These are phyloP conservation scores for Nematopogon swammerdamellus DNA, from an alignment of 2,888 invertebrate genomes.

Conservation along the genomic window DNA sequence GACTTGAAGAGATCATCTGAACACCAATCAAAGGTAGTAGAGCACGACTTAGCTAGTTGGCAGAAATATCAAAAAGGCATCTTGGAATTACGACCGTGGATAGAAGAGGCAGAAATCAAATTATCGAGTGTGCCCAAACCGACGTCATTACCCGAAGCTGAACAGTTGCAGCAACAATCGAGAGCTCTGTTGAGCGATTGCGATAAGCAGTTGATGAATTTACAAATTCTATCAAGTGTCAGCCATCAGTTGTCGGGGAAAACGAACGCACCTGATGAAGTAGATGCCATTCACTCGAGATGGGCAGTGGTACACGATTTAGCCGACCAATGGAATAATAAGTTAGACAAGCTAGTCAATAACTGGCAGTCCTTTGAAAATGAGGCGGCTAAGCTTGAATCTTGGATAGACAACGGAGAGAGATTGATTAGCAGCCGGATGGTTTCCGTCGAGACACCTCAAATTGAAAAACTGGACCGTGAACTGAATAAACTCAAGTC, in stretches of 20 bases:
- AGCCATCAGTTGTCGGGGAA: conserved; percentile 74
- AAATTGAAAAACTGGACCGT: conserved; percentile 72
- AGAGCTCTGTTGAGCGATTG: conserved; percentile 74
- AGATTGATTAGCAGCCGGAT: conserved; percentile 57
- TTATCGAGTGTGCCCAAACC: conserved; percentile 74
- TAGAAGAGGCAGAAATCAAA: conserved; percentile 84
- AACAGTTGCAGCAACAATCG: conserved; percentile 68
- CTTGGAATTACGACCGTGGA: conserved; percentile 81
- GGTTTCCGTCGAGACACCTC: conserved; percentile 63
- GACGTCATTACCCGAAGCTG: conserved; percentile 75
- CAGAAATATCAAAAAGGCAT: conserved; percentile 78
- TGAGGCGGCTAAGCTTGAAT: conserved; percentile 71
- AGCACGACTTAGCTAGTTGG: conserved; percentile 80
- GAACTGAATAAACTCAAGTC: conserved; percentile 75
- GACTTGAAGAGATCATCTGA: conserved; percentile 73
- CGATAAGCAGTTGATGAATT: conserved; percentile 68
- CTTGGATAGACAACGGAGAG: conserved; percentile 72
- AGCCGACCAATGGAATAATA: conserved; percentile 73
- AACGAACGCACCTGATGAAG: conserved; percentile 77
- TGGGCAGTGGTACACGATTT: conserved; percentile 84
- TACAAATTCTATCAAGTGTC: conserved; percentile 70
- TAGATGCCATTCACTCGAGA: conserved; percentile 77
- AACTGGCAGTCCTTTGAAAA: conserved; percentile 82
- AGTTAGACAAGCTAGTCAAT: conserved; percentile 72
- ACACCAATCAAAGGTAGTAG: conserved; percentile 71